Evolutionary conservation across 1,140 invertebrate species (phyloP), one percentile per base, ranked within the genome.

Genomic region (Zaprionus gabonicus): DNA sequence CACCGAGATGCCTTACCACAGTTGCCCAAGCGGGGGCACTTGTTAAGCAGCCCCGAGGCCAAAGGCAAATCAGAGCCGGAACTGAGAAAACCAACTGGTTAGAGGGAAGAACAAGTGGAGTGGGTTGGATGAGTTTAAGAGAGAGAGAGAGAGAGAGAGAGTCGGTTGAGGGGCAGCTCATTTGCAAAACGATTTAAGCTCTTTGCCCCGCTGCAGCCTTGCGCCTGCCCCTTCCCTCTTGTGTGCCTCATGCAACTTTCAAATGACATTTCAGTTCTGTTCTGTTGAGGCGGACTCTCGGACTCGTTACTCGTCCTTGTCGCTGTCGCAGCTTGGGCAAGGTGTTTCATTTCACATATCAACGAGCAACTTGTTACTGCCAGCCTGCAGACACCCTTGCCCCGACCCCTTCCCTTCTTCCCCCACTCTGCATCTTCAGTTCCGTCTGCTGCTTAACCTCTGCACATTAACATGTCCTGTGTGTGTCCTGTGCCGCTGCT

Each of bases 271-370:
- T 79, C 17, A 65, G 34, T 79, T 79, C 15, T 49, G 34, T 79
- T 79, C 15, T 49, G 34, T 65, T 69, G 71, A 27, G 31, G 65
- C 34, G 17, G n/a, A 46, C 15, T 66, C 44, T 66, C 44, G 46
- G 20, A n/a, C 15, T 4, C 15, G 38, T 41, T 13, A n/a, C n/a
- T 17, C 6, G n/a, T n/a, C 49, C 65, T 46, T 67, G 71, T 59
- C 60, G 67, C 31, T 34, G 31, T 34, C 31, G 31, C 31, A 34
- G 31, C 31, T 34, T 34, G 31, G 31, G 31, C 71, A 81, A 81
- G 78, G 78, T 81, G 78, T 81, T 78, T 71, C 67, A 57, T 78
- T 81, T 81, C 78, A 81, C 78, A 81, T 81, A 81, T 81, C 76
- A 75, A 80, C 46, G 20, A 23, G 20, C 46, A 51, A 25, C 17